Evolutionary conservation across 2,113 vertebrate genomes (phyloP), one percentile per base, ranked within the genome.

Genomic region (Eira barbara): DNA sequence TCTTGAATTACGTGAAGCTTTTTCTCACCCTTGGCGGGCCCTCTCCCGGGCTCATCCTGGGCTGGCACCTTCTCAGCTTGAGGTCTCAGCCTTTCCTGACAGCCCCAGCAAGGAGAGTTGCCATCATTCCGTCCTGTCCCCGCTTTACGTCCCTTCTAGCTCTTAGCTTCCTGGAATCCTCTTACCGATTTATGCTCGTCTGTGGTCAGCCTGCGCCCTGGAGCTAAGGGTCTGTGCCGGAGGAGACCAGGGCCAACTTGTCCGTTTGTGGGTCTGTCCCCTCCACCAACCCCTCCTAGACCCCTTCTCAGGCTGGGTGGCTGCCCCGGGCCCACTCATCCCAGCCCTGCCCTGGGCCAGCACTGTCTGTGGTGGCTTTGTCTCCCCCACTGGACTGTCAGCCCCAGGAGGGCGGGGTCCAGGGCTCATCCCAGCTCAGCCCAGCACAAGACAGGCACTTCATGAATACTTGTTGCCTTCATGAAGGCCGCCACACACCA

Each of bases 401-500:
- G 0, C 20, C 42, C 49, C 69, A 2, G 3, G 34, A 91, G 31
- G 61, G 80, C 0, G 8, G 57, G 39, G 81, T 47, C 39, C 73
- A n/a, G 89, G 42, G 42, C 67, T 25, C 4, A 0, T 10, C 63
- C 49, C 57, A 63, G 91, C 45, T 2, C 14, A 23, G 23, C 31
- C 61, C 47, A 47, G 90, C n/a, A 23, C 45, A 31, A 74, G 52
- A 27, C 0, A 45, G 61, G 59, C 73, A 20, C 34, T 87, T 97
- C 14, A n/a, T 42, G 87, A 81, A 78, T 91, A 88, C 21, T 67
- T 80, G 27, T 65, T 25, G 42, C 79, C 80, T 92, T 61, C 65
- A 57, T 23, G 83, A 97, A 89, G 92, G 94, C 36, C 8, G 4
- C 47, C 74, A 65, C 17, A 20, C 69, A 73, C 91, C 95, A 71